Conservation (phyloP, 2,797 vertebrate species). For the Amazona finschi region DNA sequence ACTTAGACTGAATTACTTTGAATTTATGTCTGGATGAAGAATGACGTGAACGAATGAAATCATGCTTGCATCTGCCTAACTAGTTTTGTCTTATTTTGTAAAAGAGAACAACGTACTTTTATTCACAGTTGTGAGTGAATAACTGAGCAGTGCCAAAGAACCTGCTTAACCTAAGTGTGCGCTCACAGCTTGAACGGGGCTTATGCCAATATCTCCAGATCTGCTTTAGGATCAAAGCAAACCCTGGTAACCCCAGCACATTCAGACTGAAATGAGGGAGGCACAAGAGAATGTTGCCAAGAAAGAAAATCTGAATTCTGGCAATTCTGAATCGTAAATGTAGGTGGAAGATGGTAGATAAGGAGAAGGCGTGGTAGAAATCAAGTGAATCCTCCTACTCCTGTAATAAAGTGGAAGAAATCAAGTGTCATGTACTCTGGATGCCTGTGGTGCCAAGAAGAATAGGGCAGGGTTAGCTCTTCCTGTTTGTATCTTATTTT, state of each 20-base stretch:
- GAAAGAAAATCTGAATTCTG: constrained; percentile 13
- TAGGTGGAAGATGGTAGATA: constrained; percentile 60
- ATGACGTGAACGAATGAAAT: background rate
- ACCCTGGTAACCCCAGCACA: background rate
- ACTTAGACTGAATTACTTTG: background rate
- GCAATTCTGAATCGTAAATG: background rate
- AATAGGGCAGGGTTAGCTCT: background rate
- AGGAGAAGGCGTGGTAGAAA: constrained; percentile 13
- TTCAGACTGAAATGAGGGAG: background rate
- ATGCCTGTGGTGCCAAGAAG: background rate
- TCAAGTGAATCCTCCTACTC: constrained; percentile 29
- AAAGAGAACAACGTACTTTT: background rate
- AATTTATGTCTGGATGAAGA: background rate
- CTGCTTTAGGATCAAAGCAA: background rate
- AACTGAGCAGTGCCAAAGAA: background rate
- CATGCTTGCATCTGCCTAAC: background rate
- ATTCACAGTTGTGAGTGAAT: background rate
- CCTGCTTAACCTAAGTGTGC: background rate
- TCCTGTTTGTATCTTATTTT: background rate
- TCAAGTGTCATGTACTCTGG: background rate
- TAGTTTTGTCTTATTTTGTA: background rate
- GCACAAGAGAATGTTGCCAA: background rate
- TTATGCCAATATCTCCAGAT: background rate
- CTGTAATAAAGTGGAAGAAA: background rate
- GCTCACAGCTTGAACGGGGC: background rate